Evolutionary conservation across 2,113 vertebrate genomes (phyloP).

Genomic region (Petrocephalus microphthalmus): DNA sequence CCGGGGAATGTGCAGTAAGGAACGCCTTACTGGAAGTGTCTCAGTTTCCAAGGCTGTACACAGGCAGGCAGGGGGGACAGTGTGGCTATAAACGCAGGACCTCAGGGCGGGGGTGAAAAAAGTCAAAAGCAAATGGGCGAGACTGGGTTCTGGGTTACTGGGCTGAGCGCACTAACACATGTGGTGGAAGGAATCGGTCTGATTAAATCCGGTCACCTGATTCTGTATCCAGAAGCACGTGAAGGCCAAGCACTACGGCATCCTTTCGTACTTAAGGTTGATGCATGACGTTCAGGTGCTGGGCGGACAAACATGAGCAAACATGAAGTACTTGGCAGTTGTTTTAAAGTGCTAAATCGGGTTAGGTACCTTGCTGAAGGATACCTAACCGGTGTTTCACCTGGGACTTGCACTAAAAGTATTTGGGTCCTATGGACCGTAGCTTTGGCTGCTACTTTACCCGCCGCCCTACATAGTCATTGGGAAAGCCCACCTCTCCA

Average conservation of each 20-base stretch:
- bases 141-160: neutral
- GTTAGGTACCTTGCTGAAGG: neutral
- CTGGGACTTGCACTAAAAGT: neutral
- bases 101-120: neutral
- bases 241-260: neutral
- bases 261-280: neutral
- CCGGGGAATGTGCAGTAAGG: neutral
- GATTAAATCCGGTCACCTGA: neutral
- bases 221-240: neutral
- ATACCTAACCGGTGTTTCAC: neutral
- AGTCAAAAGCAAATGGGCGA: neutral
- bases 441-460: neutral
- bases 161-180: neutral
- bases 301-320: neutral
- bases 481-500: neutral
- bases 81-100: neutral
- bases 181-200: neutral
- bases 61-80: neutral
- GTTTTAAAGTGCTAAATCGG: neutral
- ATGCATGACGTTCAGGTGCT: neutral
- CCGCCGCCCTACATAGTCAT: neutral
- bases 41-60: no score
- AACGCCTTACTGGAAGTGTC: neutral
- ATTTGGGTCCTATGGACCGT: neutral
- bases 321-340: neutral